Percentiles rank a stretch among this genome's conserved stretches.
Conservation (phyloP, 2,113 vertebrate genomes). For the Xerus inauris region DNA sequence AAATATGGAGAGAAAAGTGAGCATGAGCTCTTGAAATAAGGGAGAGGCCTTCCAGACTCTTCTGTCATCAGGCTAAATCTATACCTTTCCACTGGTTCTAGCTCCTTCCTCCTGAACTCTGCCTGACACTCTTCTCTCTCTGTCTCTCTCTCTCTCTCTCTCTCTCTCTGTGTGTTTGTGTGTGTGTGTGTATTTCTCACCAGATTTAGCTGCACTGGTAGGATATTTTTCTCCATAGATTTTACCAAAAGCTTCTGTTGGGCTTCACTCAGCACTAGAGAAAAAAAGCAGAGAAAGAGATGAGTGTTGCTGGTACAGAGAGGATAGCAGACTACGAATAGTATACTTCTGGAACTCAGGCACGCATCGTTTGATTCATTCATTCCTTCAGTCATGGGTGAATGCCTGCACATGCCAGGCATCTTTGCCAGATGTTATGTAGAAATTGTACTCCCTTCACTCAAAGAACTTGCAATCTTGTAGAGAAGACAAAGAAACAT, state of each 20-base stretch:
- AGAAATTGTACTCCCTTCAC: not conserved
- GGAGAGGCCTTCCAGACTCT: not conserved
- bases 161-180: not conserved
- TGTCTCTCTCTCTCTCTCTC: too few species aligned
- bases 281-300: conserved; percentile 14
- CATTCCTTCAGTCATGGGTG: not conserved
- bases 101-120: not conserved
- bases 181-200: conserved; percentile 77
- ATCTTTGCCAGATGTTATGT: not conserved
- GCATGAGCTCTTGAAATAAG: not conserved
- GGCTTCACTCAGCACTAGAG: conserved; percentile 81
- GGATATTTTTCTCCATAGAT: conserved; percentile 81
- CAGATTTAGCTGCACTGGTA: conserved; percentile 80
- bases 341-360: not conserved
- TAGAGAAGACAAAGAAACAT: fast-evolving
- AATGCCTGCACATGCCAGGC: not conserved
- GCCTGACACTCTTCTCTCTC: too few species aligned
- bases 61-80: not conserved
- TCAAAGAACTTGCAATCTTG: not conserved
- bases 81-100: not conserved
- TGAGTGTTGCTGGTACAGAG: not conserved
- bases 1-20: not conserved
- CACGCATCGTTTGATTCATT: not conserved
- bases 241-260: conserved; percentile 82
- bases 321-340: not conserved